Percentiles rank a stretch among this genome's conserved stretches.
Evolutionary conservation across 2,888 invertebrate species (phyloP).

Genomic region (Bursaphelenchus okinawaensis): DNA sequence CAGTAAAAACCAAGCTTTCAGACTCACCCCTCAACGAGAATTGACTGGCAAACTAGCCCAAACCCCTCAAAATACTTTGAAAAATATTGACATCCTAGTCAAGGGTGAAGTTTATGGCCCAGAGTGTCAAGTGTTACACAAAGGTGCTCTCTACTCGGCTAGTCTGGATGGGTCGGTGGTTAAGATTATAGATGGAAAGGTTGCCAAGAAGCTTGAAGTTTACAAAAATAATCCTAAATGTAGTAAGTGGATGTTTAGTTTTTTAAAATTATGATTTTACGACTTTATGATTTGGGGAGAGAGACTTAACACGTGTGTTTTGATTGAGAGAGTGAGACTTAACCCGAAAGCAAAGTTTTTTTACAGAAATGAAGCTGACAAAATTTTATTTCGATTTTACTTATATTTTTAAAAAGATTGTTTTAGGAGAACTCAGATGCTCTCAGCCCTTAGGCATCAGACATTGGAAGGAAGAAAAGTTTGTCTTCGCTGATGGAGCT

Average conservation of each 20-base stretch:
- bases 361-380: no score
- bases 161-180: conserved; percentile 1
- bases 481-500: neutral
- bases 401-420: no score
- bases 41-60: neutral
- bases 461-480: conserved; percentile 6
- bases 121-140: neutral
- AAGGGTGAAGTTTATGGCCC: conserved; percentile 10
- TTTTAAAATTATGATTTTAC: no score
- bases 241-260: no score
- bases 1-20: no score
- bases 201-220: conserved; percentile 4
- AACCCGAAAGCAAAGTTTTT: no score
- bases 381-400: no score
- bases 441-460: conserved; percentile 6
- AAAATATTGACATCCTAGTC: conserved; percentile 1
- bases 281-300: no score
- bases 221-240: neutral
- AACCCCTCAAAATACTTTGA: no score
- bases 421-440: neutral
- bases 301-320: no score
- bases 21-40: neutral
- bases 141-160: conserved; percentile 14
- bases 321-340: no score
- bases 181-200: conserved; percentile 11